These are phyloP conservation scores for Tylochromis polylepis DNA, from an alignment of 2,113 vertebrate genomes.

Conservation along the genomic window DNA sequence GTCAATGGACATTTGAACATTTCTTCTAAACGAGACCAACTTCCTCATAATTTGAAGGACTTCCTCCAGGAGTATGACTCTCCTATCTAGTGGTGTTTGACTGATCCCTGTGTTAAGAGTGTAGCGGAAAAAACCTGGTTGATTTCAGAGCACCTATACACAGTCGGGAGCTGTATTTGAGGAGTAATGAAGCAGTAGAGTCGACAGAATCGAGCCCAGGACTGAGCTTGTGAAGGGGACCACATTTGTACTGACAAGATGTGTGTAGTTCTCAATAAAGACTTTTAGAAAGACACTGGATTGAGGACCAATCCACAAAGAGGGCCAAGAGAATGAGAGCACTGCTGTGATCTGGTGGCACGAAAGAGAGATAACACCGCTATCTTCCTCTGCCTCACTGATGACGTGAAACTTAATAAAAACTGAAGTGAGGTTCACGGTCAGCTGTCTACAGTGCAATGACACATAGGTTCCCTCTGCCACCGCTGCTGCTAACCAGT, in stretches of 20 bases:
- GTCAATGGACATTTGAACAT: slow-evolving; percentile 89
- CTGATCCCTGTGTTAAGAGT: background rate
- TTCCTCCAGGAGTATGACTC: slow-evolving; percentile 92
- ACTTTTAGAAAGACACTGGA: background rate
- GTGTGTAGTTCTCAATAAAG: background rate
- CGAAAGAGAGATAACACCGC: background rate
- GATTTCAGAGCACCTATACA: background rate
- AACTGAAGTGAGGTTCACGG: slow-evolving; percentile 27
- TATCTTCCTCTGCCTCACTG: background rate
- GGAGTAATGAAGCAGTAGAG: background rate
- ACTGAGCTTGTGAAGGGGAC: slow-evolving; percentile 6
- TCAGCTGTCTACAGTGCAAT: slow-evolving; percentile 45
- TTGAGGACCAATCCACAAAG: background rate
- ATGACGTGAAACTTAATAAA: slow-evolving; percentile 39
- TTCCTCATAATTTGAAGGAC: slow-evolving; percentile 86
- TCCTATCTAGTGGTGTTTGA: slow-evolving; percentile 75
- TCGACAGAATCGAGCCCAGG: background rate
- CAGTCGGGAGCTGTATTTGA: background rate
- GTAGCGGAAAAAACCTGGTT: background rate
- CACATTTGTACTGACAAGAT: background rate
- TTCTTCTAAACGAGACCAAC: slow-evolving; percentile 82
- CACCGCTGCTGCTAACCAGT: slow-evolving; percentile 44
- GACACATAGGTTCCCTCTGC: slow-evolving; percentile 53
- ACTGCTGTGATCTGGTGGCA: background rate
- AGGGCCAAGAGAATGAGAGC: background rate